These are phyloP conservation scores for Cheilosia scutellata DNA, from an alignment of 2,888 invertebrate genomes.

Conservation along the genomic window DNA sequence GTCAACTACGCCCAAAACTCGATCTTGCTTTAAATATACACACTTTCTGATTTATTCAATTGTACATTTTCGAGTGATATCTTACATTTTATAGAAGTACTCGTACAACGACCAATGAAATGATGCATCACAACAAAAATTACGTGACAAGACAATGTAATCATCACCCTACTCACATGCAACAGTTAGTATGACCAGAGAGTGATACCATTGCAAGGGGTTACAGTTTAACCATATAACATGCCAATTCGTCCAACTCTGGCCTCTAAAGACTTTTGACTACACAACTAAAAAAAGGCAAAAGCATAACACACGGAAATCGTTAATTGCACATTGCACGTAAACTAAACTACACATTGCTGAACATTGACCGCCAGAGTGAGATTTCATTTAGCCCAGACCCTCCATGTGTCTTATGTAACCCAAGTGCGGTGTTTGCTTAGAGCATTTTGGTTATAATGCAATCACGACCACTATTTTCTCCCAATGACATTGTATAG, in stretches of 20 bases:
- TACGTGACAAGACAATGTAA: constrained; percentile 25
- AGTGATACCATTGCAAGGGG: constrained; percentile 20
- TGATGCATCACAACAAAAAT: constrained; percentile 16
- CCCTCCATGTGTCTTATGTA: background rate
- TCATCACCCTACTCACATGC: background rate
- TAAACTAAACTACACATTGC: constrained; percentile 20
- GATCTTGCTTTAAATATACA: background rate
- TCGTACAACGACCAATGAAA: background rate
- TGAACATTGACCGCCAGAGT: constrained; percentile 17
- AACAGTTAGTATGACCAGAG: constrained; percentile 13
- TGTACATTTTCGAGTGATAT: background rate
- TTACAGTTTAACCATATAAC: constrained; percentile 7
- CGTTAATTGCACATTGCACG: constrained; percentile 48
- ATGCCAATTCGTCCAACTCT: constrained; percentile 39
- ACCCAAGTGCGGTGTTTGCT: constrained; percentile 5
- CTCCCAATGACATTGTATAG: background rate
- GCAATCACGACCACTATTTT: background rate
- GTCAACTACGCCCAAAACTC: background rate
- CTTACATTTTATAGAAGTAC: background rate
- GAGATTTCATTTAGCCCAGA: background rate
- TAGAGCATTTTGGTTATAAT: background rate
- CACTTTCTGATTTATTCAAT: background rate
- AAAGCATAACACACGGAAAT: constrained; percentile 11
- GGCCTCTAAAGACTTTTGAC: constrained; percentile 22
- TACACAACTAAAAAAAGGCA: constrained; percentile 22